Evolutionary conservation across 2,113 vertebrate genomes (phyloP).

Genomic region (Solenodon paradoxus): DNA sequence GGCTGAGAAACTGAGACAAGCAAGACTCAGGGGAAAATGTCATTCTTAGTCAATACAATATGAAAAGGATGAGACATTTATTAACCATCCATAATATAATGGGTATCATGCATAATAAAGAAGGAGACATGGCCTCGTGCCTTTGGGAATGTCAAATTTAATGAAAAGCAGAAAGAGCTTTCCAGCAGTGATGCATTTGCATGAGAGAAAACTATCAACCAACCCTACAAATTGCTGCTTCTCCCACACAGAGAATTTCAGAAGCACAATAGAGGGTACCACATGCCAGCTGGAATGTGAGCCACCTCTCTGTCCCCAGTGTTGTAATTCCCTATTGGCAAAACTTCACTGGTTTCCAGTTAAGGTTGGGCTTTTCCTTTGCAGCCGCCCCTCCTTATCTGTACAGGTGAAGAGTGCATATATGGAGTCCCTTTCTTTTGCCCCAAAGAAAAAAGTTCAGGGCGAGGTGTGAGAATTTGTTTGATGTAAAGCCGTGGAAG

Average conservation of each 20-base stretch:
- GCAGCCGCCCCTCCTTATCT: background rate
- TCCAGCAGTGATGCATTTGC: background rate
- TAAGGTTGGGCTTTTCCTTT: background rate
- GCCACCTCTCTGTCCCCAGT: background rate
- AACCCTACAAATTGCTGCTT: background rate
- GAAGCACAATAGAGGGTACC: constrained; percentile 39
- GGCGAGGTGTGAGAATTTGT: background rate
- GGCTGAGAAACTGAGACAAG: constrained; percentile 32
- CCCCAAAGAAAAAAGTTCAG: background rate
- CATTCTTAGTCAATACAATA: background rate
- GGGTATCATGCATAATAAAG: background rate
- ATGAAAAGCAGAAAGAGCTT: constrained; percentile 51
- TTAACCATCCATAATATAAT: background rate
- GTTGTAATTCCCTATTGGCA: background rate
- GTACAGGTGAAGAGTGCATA: background rate
- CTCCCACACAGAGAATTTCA: constrained; percentile 22
- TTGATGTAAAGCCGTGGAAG: background rate
- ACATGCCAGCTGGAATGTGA: background rate
- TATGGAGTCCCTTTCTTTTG: background rate
- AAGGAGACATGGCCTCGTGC: background rate
- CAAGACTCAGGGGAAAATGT: constrained; percentile 20
- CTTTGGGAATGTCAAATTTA: constrained; percentile 33
- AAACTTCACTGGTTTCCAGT: background rate
- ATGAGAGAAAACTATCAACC: constrained; percentile 44
- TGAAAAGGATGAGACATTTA: constrained; percentile 47